Percentiles rank a stretch among this genome's conserved stretches.
These are phyloP conservation scores for Amphiprion percula DNA, from an alignment of 2,113 vertebrate species.

Conservation along the genomic window DNA sequence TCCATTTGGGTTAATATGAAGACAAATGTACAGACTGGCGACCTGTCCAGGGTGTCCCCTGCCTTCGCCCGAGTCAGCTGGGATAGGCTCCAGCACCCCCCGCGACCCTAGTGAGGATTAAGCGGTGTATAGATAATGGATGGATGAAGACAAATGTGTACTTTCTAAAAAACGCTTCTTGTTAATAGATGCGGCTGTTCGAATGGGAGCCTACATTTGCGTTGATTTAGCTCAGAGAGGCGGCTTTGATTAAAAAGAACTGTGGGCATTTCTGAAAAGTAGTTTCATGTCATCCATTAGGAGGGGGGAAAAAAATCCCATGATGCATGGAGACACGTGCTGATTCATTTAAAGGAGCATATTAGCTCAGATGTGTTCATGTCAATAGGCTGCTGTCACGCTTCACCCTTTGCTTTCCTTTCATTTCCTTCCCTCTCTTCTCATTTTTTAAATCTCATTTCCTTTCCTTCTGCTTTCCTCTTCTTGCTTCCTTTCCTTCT, in stretches of 20 bases:
- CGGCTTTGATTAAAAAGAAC: constrained; percentile 65
- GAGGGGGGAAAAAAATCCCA: constrained; percentile 28
- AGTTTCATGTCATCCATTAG: constrained; percentile 67
- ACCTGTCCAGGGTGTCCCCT: no score
- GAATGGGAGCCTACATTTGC: constrained; percentile 55
- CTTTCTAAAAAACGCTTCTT: constrained; percentile 22
- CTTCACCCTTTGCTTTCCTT: neutral
- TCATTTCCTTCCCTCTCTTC: neutral
- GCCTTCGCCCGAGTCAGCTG: no score
- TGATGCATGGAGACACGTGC: constrained; percentile 59
- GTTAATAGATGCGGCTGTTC: constrained; percentile 65
- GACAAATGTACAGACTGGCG: no score
- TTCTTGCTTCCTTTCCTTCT: neutral
- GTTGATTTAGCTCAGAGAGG: constrained; percentile 64
- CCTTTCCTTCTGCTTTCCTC: neutral
- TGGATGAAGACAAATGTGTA: constrained; percentile 64
- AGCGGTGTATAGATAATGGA: no score
- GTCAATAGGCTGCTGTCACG: constrained; percentile 53
- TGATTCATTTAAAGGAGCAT: constrained; percentile 67
- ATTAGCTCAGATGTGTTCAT: constrained; percentile 60
- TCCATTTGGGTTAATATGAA: constrained; percentile 55
- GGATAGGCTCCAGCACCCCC: no score
- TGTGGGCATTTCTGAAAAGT: constrained; percentile 53
- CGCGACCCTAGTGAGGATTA: no score
- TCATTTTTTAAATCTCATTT: neutral